Percentiles rank a stretch among this genome's conserved stretches.
These are phyloP conservation scores for Bombus fervidus DNA, from an alignment of 1,140 invertebrate species.

Conservation along the genomic window DNA sequence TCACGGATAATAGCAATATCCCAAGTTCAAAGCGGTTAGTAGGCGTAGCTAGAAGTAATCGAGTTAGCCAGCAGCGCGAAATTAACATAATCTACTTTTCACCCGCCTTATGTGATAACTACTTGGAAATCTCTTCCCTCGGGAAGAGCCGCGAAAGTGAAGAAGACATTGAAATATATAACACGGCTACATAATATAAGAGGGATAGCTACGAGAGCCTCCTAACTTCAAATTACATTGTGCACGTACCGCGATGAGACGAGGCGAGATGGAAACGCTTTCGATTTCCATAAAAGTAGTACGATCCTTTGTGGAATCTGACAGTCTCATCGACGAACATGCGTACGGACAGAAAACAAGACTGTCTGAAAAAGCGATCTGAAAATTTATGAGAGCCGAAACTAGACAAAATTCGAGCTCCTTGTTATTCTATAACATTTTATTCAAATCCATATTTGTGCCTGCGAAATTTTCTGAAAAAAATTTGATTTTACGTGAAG, in stretches of 20 bases:
- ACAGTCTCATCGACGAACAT: too few relatives aligned
- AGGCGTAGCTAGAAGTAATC: slow-evolving; percentile 9
- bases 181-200: slow-evolving; percentile 9
- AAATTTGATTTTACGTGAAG: too few relatives aligned
- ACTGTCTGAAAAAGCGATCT: too few relatives aligned
- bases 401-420: too few relatives aligned
- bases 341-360: too few relatives aligned
- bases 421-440: too few relatives aligned
- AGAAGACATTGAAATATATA: slow-evolving; percentile 33
- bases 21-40: slow-evolving; percentile 21
- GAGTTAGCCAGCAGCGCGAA: slow-evolving; percentile 6
- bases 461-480: too few relatives aligned
- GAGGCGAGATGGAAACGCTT: slow-evolving; percentile 14
- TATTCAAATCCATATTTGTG: too few relatives aligned
- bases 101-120: slow-evolving; percentile 28
- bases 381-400: too few relatives aligned
- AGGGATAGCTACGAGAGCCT: not conserved
- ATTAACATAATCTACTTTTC: slow-evolving; percentile 53
- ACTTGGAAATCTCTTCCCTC: slow-evolving; percentile 13
- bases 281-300: slow-evolving; percentile 43
- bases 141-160: slow-evolving; percentile 16
- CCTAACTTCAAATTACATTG: slow-evolving; percentile 47
- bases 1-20: slow-evolving; percentile 10
- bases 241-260: not conserved
- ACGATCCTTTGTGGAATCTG: not conserved